Evolutionary conservation across 2,888 invertebrate species (phyloP), one percentile per base, ranked within the genome.

Genomic region (Microdon myrmicae): DNA sequence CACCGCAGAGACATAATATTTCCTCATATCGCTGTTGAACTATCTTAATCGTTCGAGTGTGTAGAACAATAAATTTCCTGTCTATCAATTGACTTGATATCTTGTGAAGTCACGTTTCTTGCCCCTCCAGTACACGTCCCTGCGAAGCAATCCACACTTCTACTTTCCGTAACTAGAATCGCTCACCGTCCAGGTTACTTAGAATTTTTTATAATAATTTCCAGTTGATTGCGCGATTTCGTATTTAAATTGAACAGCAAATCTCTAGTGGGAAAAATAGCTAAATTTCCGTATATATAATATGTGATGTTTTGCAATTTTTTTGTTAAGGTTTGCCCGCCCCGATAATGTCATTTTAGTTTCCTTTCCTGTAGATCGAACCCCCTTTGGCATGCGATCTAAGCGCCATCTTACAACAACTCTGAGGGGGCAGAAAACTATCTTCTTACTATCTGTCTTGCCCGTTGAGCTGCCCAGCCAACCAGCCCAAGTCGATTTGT

Each of bases 11-110:
- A 28, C n/a, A 39, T 56, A 61, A 55, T 61, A 56, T 56, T 56
- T 61, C 47, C 56, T 64, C 37, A 39, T 38, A 32, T 25, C 16
- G 48, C 51, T 56, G 51, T 58, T 64, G 51, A 58, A 47, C 58
- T 64, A 51, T 53, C 58, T 64, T 64, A 64, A 64, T 64, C 64
- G 58, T 16, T 64, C 47, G 47, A 58, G 51, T 64, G 64, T 64
- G 58, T 58, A 58, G 64, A 64, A 64, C 64, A 64, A 64, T 64
- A 64, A 64, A 64, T 64, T 64, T 64, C 64, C 64, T 64, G 61
- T 56, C 61, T 64, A 58, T 58, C 64, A 64, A 64, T 64, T 58
- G 45, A 51, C 37, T 64, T 47, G 45, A 53, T 53, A 64, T 58
- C 47, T 53, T 23, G 35, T n/a, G n/a, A 12, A 64, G 64, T 64